Percentiles rank a stretch among this genome's conserved stretches.
Evolutionary conservation across 1,140 invertebrate species (phyloP).

Genomic region (Hermatobates lingyangjiaoensis): DNA sequence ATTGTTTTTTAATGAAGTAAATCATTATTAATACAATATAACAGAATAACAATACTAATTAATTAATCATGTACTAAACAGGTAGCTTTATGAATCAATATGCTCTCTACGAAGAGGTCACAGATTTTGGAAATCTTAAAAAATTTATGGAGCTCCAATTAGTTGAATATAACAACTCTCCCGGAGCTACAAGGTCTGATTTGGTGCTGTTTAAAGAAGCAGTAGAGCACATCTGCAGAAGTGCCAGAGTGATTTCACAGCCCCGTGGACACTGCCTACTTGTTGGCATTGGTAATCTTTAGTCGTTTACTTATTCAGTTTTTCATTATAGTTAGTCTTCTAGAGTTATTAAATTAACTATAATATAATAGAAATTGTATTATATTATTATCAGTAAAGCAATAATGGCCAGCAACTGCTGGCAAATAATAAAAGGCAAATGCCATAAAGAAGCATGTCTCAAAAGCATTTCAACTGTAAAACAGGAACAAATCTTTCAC

Average conservation of each 20-base stretch:
- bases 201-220: conserved; percentile 67
- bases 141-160: conserved; percentile 44
- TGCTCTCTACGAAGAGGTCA: conserved; percentile 55
- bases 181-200: conserved; percentile 53
- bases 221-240: conserved; percentile 62
- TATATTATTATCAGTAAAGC: too few species aligned
- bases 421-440: too few species aligned
- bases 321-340: background rate
- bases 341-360: background rate
- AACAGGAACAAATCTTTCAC: too few species aligned
- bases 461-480: too few species aligned
- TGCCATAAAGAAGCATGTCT: too few species aligned
- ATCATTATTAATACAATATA: background rate
- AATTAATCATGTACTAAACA: conserved; percentile 16
- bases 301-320: background rate
- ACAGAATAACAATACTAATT: too few species aligned
- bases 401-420: too few species aligned
- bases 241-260: conserved; percentile 62
- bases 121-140: conserved; percentile 36
- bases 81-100: conserved; percentile 52
- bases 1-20: background rate
- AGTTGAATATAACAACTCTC: conserved; percentile 58
- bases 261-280: conserved; percentile 63
- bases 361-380: background rate
- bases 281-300: conserved; percentile 46